These are phyloP conservation scores for Tetragnatha versicolor DNA, from an alignment of 1,140 invertebrate species.

Conservation along the genomic window DNA sequence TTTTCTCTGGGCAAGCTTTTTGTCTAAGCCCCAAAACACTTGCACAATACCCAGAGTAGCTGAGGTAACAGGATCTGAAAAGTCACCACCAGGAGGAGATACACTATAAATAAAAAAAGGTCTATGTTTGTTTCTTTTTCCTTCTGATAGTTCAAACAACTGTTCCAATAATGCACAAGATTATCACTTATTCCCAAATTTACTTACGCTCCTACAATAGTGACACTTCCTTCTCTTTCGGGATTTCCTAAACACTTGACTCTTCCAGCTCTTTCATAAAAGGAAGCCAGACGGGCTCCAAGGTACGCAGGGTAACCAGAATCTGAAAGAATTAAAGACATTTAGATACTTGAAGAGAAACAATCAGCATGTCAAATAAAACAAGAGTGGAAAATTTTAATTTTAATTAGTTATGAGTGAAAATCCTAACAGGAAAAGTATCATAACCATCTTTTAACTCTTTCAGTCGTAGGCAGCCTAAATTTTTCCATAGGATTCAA, in stretches of 20 bases:
- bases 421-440: no score
- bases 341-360: no score
- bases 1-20: constrained; percentile 98
- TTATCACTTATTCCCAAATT: no score
- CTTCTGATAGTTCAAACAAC: no score
- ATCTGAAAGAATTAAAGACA: constrained; percentile 50
- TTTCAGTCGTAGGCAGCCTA: no score
- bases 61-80: constrained; percentile 99
- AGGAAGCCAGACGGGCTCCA: constrained; percentile 95
- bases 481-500: no score
- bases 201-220: constrained; percentile 90
- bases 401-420: no score
- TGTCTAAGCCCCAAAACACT: constrained; percentile 98
- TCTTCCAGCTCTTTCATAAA: constrained; percentile 98
- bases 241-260: constrained; percentile 98
- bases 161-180: no score
- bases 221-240: constrained; percentile 96
- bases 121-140: no score
- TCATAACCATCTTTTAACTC: no score
- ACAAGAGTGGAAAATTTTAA: no score
- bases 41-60: constrained; percentile 99
- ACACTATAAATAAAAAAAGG: constrained; percentile 69
- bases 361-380: no score
- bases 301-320: constrained; percentile 98
- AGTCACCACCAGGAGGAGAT: constrained; percentile 99